Percentiles rank a stretch among this genome's conserved stretches.
These are phyloP conservation scores for Zapus hudsonius DNA, from an alignment of 2,113 vertebrate genomes.

Conservation along the genomic window DNA sequence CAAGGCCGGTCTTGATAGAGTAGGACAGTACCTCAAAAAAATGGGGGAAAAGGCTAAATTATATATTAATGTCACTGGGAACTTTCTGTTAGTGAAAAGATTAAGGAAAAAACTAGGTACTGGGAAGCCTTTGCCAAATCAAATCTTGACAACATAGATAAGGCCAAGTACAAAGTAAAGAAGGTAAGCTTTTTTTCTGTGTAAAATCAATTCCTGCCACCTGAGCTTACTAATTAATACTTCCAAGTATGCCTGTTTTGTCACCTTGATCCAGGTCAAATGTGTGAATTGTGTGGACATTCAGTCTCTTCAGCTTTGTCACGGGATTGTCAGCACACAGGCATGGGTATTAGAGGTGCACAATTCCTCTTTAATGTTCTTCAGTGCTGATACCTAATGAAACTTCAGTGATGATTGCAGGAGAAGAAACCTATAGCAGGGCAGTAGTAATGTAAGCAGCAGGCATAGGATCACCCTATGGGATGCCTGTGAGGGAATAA, in stretches of 20 bases:
- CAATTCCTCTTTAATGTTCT: background rate
- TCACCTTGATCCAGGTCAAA: background rate
- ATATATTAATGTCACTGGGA: background rate
- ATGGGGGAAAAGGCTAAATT: constrained; percentile 41
- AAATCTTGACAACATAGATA: background rate
- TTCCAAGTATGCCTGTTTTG: background rate
- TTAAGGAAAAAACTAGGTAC: background rate
- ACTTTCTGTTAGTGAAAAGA: background rate
- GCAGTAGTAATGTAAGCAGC: background rate
- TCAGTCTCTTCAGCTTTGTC: background rate
- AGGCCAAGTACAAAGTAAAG: background rate
- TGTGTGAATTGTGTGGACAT: background rate
- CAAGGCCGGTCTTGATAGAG: too few species aligned
- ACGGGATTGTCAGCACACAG: background rate
- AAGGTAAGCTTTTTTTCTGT: background rate
- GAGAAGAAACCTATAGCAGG: background rate
- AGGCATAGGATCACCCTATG: too few species aligned
- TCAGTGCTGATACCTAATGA: background rate
- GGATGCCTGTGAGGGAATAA: background rate
- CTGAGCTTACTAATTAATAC: background rate
- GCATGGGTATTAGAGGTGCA: background rate
- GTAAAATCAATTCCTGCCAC: background rate
- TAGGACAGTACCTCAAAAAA: too few species aligned
- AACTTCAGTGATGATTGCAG: background rate
- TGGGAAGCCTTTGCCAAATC: background rate